Percentiles rank a stretch among this genome's conserved stretches.
These are phyloP conservation scores for Melopsittacus undulatus DNA, from an alignment of 2,797 vertebrate genomes.

Conservation along the genomic window DNA sequence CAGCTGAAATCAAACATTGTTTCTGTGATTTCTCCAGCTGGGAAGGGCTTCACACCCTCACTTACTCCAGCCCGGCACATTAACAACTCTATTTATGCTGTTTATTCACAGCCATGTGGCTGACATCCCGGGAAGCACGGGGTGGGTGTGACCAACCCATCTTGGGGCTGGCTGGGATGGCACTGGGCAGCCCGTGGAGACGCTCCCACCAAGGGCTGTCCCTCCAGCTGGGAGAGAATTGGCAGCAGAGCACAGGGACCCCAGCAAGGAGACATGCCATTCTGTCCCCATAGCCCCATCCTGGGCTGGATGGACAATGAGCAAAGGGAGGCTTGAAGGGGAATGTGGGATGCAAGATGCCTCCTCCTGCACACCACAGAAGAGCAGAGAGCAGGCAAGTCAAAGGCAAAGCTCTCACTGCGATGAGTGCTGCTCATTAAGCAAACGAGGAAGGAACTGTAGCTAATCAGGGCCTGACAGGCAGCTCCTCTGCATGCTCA, in stretches of 20 bases:
- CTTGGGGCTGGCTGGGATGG: neutral
- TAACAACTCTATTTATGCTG: slow-evolving; percentile 37
- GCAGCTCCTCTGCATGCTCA: neutral
- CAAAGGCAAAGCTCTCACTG: neutral
- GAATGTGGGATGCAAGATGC: neutral
- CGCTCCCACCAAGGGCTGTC: neutral
- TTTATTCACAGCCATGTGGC: neutral
- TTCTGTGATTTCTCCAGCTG: neutral
- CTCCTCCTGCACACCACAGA: neutral
- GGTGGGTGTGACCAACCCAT: fast-evolving
- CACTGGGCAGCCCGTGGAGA: neutral
- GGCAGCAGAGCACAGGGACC: neutral
- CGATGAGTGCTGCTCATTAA: slow-evolving; percentile 6
- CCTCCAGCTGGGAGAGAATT: neutral
- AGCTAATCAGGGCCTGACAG: neutral
- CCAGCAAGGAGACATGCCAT: fast-evolving
- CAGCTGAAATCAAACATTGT: neutral
- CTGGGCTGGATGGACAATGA: neutral
- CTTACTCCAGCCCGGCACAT: neutral
- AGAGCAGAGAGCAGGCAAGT: neutral
- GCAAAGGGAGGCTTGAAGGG: neutral
- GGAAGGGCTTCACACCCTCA: slow-evolving; percentile 7
- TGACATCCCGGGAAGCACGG: neutral
- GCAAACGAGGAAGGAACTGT: neutral
- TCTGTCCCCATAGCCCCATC: neutral